Percentiles rank a stretch among this genome's conserved stretches.
phyloP scores from a whole-genome alignment of 2,797 vertebrate genomes.

The Sus cebifrons region DNA sequence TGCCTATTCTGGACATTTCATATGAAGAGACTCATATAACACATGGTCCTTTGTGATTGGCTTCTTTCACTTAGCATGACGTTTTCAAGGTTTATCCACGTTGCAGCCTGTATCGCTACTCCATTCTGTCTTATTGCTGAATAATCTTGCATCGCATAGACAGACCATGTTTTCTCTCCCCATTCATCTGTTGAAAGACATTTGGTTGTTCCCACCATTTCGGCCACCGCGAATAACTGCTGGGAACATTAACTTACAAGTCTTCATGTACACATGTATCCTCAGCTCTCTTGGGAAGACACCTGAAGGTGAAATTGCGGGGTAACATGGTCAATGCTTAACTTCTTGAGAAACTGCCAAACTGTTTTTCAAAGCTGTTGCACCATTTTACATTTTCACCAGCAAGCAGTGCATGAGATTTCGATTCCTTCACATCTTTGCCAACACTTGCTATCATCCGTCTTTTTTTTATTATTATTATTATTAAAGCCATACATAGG shows the following conservation, averaged over 20 bases:
- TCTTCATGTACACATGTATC: not conserved
- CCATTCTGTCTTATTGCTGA: conserved; percentile 19
- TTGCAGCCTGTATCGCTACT: not conserved
- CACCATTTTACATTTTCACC: not conserved
- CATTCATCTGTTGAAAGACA: not conserved
- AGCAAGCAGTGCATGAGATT: not conserved
- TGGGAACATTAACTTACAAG: not conserved
- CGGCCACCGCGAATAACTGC: conserved; percentile 24
- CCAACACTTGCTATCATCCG: conserved; percentile 27
- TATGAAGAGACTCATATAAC: not conserved
- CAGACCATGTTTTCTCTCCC: not conserved
- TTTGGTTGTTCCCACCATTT: conserved; percentile 35
- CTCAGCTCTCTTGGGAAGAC: conserved; percentile 47
- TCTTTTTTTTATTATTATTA: conserved; percentile 42
- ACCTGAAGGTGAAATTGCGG: not conserved
- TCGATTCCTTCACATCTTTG: not conserved
- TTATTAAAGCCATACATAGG: not conserved
- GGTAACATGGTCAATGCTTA: not conserved
- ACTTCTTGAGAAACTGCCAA: conserved; percentile 28
- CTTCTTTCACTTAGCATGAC: not conserved
- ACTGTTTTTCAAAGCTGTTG: not conserved
- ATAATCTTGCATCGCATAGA: not conserved
- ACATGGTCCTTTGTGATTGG: not conserved
- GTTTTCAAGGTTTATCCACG: not conserved
- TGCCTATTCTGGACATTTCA: conserved; percentile 4